Conservation (phyloP, 2,888 invertebrate genomes). For the Neoascia interrupta region DNA sequence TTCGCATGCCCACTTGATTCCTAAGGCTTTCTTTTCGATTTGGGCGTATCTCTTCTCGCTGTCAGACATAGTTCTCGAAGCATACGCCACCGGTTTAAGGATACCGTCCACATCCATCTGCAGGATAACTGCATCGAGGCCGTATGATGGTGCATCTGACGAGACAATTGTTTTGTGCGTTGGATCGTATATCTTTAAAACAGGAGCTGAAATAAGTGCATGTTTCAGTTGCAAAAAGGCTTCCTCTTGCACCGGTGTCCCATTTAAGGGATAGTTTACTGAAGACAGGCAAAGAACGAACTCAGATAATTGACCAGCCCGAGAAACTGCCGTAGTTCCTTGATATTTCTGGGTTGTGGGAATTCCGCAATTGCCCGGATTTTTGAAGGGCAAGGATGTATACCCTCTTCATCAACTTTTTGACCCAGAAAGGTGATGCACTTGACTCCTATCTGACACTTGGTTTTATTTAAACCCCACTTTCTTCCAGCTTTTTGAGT, state of each 20-base stretch:
- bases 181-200: neutral
- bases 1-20: neutral
- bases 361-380: constrained; percentile 40
- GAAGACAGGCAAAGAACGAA: neutral
- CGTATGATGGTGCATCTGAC: neutral
- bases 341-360: constrained; percentile 9
- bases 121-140: neutral
- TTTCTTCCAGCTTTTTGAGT: constrained; percentile 12
- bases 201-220: neutral
- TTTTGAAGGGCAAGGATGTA: constrained; percentile 14
- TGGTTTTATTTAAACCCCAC: constrained; percentile 34
- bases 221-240: neutral
- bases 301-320: constrained; percentile 8
- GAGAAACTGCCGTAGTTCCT: constrained; percentile 20
- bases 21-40: neutral
- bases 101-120: neutral
- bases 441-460: constrained; percentile 24
- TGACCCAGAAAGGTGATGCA: constrained; percentile 34
- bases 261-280: neutral
- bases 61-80: neutral
- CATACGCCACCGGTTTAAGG: neutral
- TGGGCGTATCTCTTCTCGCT: neutral
- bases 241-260: neutral
- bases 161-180: neutral
- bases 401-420: constrained; percentile 28